A percentile compares a stretch with the other conserved stretches of the same genome.
phyloP scores from a whole-genome alignment of 1,140 invertebrate genomes.

The Macrostomum lignano region DNA sequence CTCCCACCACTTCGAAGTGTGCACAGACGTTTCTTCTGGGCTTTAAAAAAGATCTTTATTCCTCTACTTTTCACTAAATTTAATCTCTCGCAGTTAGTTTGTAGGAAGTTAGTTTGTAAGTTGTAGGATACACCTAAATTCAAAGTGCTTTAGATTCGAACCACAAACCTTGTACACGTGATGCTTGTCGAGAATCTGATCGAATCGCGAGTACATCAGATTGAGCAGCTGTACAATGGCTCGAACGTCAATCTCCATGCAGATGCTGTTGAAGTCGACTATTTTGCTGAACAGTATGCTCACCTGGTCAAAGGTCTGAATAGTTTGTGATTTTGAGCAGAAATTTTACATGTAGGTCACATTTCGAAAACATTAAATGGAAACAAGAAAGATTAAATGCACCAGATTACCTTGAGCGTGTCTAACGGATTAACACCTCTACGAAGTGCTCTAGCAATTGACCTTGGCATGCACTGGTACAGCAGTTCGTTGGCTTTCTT shows the following conservation, averaged over 20 bases:
- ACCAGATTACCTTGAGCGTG: constrained; percentile 69
- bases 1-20: too few species aligned
- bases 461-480: constrained; percentile 48
- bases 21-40: too few species aligned
- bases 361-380: too few species aligned
- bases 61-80: too few species aligned
- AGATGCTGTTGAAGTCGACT: constrained; percentile 20
- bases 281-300: constrained; percentile 25
- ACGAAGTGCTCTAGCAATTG: constrained; percentile 56
- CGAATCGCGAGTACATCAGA: constrained; percentile 21
- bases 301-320: constrained; percentile 14
- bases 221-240: constrained; percentile 24
- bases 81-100: too few species aligned
- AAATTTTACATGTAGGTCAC: too few species aligned
- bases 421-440: constrained; percentile 70
- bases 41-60: too few species aligned
- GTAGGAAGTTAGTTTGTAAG: too few species aligned
- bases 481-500: constrained; percentile 66
- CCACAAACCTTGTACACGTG: constrained; percentile 73
- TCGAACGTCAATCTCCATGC: constrained; percentile 18
- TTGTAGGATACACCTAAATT: too few species aligned
- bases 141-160: too few species aligned
- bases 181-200: constrained; percentile 56
- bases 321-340: too few species aligned
- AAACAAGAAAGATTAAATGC: too few species aligned